Evolutionary conservation across 2,888 invertebrate genomes (phyloP).

Genomic region (Eupithecia exiguata): DNA sequence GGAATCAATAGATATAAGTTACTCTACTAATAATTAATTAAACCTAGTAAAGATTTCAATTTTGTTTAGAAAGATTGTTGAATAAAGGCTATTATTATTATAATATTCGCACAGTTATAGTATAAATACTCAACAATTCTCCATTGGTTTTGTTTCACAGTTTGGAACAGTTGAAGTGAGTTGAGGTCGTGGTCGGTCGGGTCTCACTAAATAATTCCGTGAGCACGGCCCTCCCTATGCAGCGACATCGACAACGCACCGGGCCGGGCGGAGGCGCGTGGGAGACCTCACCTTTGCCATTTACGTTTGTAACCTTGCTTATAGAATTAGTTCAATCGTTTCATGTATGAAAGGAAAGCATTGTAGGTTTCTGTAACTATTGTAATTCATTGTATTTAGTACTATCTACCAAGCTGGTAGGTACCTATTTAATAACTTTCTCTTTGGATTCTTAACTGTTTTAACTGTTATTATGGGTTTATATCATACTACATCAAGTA

Average conservation of each 20-base stretch:
- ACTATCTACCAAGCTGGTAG: background rate
- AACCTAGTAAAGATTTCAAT: no score
- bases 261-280: constrained; percentile 17
- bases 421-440: background rate
- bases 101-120: constrained; percentile 1
- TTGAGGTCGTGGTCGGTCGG: background rate
- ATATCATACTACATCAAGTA: no score
- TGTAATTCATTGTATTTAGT: background rate
- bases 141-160: background rate
- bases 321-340: background rate
- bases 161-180: background rate
- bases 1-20: no score
- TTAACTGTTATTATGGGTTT: no score
- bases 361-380: background rate
- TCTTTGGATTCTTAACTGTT: background rate
- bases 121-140: background rate
- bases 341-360: background rate
- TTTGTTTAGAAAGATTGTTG: no score
- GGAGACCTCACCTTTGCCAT: constrained; percentile 43
- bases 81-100: no score
- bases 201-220: constrained; percentile 45
- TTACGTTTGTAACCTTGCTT: constrained; percentile 22
- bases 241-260: constrained; percentile 15
- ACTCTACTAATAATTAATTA: no score
- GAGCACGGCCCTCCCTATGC: constrained; percentile 18